Evolutionary conservation across 1,140 invertebrate genomes (phyloP).

Genomic region (Lethocerus indicus): DNA sequence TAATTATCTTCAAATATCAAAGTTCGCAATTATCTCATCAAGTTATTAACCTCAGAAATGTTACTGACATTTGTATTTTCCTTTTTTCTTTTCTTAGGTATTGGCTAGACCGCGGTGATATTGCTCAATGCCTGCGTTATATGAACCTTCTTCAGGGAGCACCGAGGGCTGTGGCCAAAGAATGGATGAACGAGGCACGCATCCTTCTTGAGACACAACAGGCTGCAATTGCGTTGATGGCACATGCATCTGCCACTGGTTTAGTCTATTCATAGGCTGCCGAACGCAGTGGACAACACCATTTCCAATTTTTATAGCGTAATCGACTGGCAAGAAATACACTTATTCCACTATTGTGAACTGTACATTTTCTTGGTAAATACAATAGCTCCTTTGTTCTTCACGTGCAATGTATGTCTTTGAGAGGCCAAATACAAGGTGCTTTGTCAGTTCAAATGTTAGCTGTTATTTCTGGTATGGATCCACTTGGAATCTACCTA

Average conservation of each 20-base stretch:
- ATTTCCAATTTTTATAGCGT: no score
- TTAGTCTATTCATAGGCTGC: slow-evolving; percentile 4
- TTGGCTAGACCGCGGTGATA: slow-evolving; percentile 69
- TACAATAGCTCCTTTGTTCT: not conserved
- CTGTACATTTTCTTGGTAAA: not conserved
- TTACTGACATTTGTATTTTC: not conserved
- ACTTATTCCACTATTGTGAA: not conserved
- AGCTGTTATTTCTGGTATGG: no score
- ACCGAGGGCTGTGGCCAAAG: slow-evolving; percentile 54
- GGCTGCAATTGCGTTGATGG: slow-evolving; percentile 68
- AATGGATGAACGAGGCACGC: slow-evolving; percentile 76
- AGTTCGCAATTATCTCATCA: not conserved
- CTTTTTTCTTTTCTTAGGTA: slow-evolving; percentile 35
- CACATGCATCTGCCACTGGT: slow-evolving; percentile 60
- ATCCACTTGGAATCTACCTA: no score
- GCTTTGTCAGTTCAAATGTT: no score
- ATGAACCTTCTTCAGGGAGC: slow-evolving; percentile 80
- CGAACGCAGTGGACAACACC: no score
- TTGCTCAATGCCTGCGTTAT: slow-evolving; percentile 69
- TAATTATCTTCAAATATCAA: not conserved
- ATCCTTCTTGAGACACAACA: slow-evolving; percentile 79
- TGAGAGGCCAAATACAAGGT: no score
- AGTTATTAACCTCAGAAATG: not conserved
- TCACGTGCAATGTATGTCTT: not conserved
- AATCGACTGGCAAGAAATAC: no score